Base-by-base conservation (phyloP, 1,140 invertebrate genomes). In the Phortica variegata region DNA sequence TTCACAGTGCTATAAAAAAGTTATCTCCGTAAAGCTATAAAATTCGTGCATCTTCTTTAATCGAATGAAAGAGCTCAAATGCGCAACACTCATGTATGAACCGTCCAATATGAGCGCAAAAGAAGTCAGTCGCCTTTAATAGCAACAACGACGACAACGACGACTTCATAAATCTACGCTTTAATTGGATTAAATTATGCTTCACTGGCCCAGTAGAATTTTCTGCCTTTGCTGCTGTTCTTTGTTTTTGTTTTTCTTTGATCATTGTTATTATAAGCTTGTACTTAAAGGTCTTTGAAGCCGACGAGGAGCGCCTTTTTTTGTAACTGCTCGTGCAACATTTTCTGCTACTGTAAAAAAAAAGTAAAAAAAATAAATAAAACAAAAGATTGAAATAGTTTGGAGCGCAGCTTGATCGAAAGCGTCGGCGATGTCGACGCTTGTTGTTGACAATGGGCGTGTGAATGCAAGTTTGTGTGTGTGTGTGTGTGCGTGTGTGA, bases 181-280 rank as follows among this genome's bases (percentile, higher is more conserved):
- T 71, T 61, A 71, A 71, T 71, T 70, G 66, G 66, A 70, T 70
- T 70, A 66, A 61, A 60, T 58, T 54, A 56, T 60, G 61, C 57
- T 53, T 49, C 52, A 52, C 51, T 62, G 60, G 41, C 54, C 54
- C 15, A 50, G 38, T 36, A 26, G 23, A 26, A 26, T 26, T 26
- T 26, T 26, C 26, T n/a, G n/a, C n/a, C n/a, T n/a, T n/a, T n/a
- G n/a, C n/a, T 44, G 8, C 7, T 23, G 10, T 23, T 13, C 12
- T 23, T 41, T 17, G 13, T 41, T 41, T 23, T 16, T 31, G 7
- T 31, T 31, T 31, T 31, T 8, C 29, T 31, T n/a, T n/a, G n/a
- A n/a, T n/a, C n/a, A n/a, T n/a, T n/a, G n/a, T 58, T 32, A 48
- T 26, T 39, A 44, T 38, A 57, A 54, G 38, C 47, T 20, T 29